A percentile compares a stretch with the other conserved stretches of the same genome.
Conservation (phyloP, 1,140 invertebrate species). For the Melitaea cinxia region DNA sequence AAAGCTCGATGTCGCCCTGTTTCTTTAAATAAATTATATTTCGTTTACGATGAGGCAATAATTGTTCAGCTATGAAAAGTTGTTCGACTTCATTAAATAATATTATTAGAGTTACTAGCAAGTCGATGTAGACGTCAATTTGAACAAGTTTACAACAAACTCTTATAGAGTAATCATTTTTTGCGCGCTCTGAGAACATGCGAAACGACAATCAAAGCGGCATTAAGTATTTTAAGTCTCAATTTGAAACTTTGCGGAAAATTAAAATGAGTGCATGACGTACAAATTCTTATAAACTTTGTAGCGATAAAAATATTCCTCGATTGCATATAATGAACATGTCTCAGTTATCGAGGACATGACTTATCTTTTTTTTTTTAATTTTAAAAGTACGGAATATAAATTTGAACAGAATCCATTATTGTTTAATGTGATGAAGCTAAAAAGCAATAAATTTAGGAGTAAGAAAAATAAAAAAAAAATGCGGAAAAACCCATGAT, state of each 20-base stretch:
- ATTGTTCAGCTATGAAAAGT: neutral
- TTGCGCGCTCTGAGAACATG: conserved; percentile 47
- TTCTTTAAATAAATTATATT: neutral
- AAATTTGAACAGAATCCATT: no score
- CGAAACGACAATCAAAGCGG: conserved; percentile 54
- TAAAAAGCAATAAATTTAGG: no score
- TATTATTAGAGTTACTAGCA: neutral
- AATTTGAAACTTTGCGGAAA: conserved; percentile 37
- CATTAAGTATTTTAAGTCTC: conserved; percentile 53
- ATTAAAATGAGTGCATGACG: conserved; percentile 13
- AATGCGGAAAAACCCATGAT: no score
- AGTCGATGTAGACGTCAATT: conserved; percentile 29
- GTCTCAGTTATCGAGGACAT: no score
- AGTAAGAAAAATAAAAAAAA: no score
- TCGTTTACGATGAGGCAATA: neutral
- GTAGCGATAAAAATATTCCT: neutral
- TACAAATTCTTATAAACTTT: conserved; percentile 6
- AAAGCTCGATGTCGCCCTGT: neutral
- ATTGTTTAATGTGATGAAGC: no score
- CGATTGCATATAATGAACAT: neutral
- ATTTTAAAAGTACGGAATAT: no score
- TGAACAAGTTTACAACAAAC: conserved; percentile 41
- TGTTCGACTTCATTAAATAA: neutral
- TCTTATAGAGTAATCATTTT: conserved; percentile 40
- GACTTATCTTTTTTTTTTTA: no score